Percentiles rank a stretch among this genome's conserved stretches.
These are phyloP conservation scores for Tyria jacobaeae DNA, from an alignment of 2,888 invertebrate genomes.

Conservation along the genomic window DNA sequence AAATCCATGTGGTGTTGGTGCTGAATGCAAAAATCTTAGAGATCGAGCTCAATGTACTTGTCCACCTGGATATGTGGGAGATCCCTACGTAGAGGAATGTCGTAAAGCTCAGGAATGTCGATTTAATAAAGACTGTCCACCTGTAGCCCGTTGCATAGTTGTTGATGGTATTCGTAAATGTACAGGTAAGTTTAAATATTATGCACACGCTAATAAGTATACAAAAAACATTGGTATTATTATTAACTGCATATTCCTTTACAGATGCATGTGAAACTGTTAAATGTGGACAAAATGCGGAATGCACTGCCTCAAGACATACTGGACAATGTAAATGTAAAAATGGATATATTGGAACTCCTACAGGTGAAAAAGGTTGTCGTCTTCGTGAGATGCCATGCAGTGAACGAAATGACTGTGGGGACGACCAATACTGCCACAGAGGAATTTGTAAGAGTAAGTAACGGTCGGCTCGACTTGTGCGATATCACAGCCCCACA, in stretches of 20 bases:
- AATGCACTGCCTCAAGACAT: slow-evolving; percentile 92
- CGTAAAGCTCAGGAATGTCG: slow-evolving; percentile 93
- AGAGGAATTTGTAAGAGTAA: slow-evolving; percentile 93
- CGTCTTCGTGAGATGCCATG: slow-evolving; percentile 91
- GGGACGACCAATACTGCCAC: slow-evolving; percentile 93
- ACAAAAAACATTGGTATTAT: background rate
- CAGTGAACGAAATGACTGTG: slow-evolving; percentile 90
- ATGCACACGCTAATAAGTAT: background rate
- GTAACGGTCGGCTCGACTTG: too few species aligned
- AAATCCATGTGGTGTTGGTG: slow-evolving; percentile 93
- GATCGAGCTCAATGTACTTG: slow-evolving; percentile 94
- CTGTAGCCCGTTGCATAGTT: slow-evolving; percentile 91
- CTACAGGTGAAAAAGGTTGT: slow-evolving; percentile 91
- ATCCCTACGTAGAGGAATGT: slow-evolving; percentile 94
- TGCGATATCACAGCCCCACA: too few species aligned
- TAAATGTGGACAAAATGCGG: slow-evolving; percentile 93
- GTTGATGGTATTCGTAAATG: slow-evolving; percentile 92
- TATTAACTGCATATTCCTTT: slow-evolving; percentile 34
- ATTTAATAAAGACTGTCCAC: slow-evolving; percentile 92
- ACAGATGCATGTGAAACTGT: slow-evolving; percentile 92
- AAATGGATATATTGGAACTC: slow-evolving; percentile 92
- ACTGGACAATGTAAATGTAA: slow-evolving; percentile 92
- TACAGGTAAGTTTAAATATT: slow-evolving; percentile 78
- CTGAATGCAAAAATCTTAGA: slow-evolving; percentile 92
- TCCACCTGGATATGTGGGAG: slow-evolving; percentile 92